Base-by-base conservation (phyloP, 2,113 vertebrate genomes). In the Athene noctua region DNA sequence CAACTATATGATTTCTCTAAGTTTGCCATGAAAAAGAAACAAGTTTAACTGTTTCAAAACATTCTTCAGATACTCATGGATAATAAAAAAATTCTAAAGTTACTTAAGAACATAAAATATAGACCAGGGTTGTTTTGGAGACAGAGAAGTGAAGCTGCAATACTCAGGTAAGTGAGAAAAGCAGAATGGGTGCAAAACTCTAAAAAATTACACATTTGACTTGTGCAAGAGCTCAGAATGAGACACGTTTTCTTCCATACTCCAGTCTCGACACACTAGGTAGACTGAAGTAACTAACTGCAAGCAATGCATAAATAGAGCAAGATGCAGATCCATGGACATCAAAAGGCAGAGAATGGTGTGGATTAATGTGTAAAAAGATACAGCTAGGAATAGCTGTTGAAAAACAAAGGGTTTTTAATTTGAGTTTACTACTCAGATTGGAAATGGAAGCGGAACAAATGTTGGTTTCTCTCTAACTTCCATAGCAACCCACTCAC, bases 401-500 rank as follows among this genome's bases (percentile, higher is more conserved):
- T 89, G 36, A 67, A 94, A 91, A 95, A 72, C 40, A 87, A 87
- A 85, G 19, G 13, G 20, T 0, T 29, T 91, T 79, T 63, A 38
- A 77, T 73, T 77, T 55, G 36, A 67, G 14, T 86, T 95, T 87
- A 94, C 78, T 85, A 57, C 63, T 95, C 61, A 4, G 1, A 87
- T 94, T 87, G 57, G 49, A 95, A 94, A 93, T 61, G 40, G 49
- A 88, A 82, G 62, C 25, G 30, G 44, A 91, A 94, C 80, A 96
- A 96, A 82, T 93, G 84, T 55, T 96, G 73, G 44, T 59, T 92
- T 82, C 80, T 91, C 81, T 82, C 65, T 94, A 91, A 94, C 80
- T 96, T 94, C 91, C 94, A 93, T 82, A 95, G 90, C 94, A 97
- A 95, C 95, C 74, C 74, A 95, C 58, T 90, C 87, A 77, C 20